Percentiles rank a stretch among this genome's conserved stretches.
Evolutionary conservation across 1,140 invertebrate genomes (phyloP).

Genomic region (Trachymyrmex cornetzi): DNA sequence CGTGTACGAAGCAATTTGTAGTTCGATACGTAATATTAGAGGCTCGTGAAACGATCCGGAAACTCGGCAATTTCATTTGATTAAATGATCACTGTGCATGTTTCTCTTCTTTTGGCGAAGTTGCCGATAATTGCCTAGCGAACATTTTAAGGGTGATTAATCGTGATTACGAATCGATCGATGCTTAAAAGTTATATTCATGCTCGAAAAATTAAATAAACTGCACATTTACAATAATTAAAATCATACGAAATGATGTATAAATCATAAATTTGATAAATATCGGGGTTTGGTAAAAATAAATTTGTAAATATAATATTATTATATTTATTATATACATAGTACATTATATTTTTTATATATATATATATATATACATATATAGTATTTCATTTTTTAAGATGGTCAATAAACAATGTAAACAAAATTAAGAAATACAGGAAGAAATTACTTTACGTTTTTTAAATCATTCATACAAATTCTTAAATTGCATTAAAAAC

Average conservation of each 20-base stretch:
- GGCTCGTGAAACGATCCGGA: conserved; percentile 36
- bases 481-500: not conserved
- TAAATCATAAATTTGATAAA: not conserved
- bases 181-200: conserved; percentile 25
- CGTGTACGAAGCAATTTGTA: conserved; percentile 47
- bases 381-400: not conserved
- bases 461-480: not conserved
- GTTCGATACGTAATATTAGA: conserved; percentile 60
- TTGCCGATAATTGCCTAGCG: conserved; percentile 22
- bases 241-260: not conserved
- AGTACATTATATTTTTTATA: not conserved
- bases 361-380: too few species aligned
- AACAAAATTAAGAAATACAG: not conserved
- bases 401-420: not conserved
- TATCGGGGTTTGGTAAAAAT: not conserved
- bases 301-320: conserved; percentile 10
- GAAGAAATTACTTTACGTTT: not conserved
- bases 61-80: conserved; percentile 43
- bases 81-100: conserved; percentile 47
- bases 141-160: conserved; percentile 47
- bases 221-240: not conserved
- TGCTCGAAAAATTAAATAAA: not conserved
- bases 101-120: not conserved
- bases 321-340: not conserved
- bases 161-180: conserved; percentile 48